Evolutionary conservation across 2,888 invertebrate genomes (phyloP), one percentile per base, ranked within the genome.

Genomic region (Eupithecia inturbata): DNA sequence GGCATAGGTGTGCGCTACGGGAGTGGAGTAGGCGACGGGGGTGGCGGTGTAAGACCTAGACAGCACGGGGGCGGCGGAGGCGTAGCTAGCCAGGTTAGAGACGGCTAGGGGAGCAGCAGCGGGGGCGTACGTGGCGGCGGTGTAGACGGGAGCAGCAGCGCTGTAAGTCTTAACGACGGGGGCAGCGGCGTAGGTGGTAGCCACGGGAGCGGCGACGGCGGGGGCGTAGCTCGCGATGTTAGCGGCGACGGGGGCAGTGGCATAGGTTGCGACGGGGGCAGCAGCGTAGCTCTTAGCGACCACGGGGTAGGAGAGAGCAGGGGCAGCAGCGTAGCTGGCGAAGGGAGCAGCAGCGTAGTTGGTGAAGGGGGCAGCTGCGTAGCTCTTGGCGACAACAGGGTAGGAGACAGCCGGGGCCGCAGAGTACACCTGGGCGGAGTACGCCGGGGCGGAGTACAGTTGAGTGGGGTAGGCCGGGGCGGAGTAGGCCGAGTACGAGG

Each of bases 211-310:
- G 31, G 31, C 31, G 19, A 10, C 62, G 22, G 53, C 22, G 5
- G 28, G 14, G 19, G 26, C 7, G 62, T 62, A 31, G 69, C 19
- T 22, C 64, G 81, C 70, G 41, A 72, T 68, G 68, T 68, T 88
- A 86, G 79, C 10, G 60, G 88, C 68, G 0, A 36, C 63, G n/a
- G 63, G 63, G 49, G 71, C 69, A 26, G 81, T 87, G 83, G 73
- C 67, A 67, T 73, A 74, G 33, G 57, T 71, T 28, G 73, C 70
- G 3, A 12, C 22, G 22, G 22, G 22, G 60, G 71, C 66, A 66
- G 68, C 63, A 36, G 64, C 64, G 64, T 69, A 69, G 67, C 26
- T 67, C 67, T 39, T 16, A 26, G 72, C 67, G 22, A 67, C 45
- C 22, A 53, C 26, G 53, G 70, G 28, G 64, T 70, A 67, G 66